A percentile compares a stretch with the other conserved stretches of the same genome.
These are phyloP conservation scores for Ophion obscuratus DNA, from an alignment of 2,888 invertebrate species.

Conservation along the genomic window DNA sequence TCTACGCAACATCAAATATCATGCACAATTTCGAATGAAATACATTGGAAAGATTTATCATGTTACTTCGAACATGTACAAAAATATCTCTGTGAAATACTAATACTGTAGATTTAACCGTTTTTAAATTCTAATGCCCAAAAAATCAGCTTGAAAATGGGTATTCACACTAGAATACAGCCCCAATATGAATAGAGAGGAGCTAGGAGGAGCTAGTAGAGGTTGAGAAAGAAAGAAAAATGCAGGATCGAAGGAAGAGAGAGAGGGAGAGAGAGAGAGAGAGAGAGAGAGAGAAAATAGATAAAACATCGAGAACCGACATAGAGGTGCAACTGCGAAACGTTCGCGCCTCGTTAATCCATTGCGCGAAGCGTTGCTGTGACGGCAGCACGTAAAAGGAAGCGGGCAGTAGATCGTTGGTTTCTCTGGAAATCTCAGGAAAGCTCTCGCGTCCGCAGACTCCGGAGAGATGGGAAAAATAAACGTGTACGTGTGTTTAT, in stretches of 20 bases:
- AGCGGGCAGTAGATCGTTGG: constrained; percentile 21
- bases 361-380: constrained; percentile 11
- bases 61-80: no score
- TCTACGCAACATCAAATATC: no score
- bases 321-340: constrained; percentile 47
- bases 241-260: no score
- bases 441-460: constrained; percentile 32
- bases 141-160: no score
- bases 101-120: no score
- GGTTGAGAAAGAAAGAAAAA: not conserved
- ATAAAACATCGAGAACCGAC: constrained; percentile 32
- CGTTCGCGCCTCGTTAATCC: constrained; percentile 60
- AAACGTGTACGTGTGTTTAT: not conserved
- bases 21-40: no score
- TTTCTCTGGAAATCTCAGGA: constrained; percentile 42
- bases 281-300: not conserved
- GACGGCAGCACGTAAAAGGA: constrained; percentile 4
- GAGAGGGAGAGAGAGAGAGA: no score
- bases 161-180: no score
- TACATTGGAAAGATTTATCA: no score
- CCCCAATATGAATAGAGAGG: no score
- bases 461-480: constrained; percentile 13
- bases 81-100: no score
- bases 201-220: not conserved
- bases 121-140: no score